These are phyloP conservation scores for Apodemia zela DNA, from an alignment of 2,888 invertebrate species.

Conservation along the genomic window DNA sequence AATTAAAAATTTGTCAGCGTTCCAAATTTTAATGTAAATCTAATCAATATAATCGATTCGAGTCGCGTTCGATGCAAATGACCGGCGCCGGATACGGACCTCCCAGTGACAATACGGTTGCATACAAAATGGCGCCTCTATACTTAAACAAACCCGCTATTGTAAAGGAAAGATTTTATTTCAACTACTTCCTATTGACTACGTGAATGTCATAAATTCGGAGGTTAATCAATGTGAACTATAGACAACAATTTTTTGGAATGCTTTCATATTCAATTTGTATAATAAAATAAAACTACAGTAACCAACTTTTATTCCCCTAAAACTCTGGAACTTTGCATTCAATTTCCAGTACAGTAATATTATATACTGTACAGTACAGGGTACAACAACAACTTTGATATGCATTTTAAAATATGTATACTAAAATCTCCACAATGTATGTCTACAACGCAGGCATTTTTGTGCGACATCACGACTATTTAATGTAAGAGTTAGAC, in stretches of 20 bases:
- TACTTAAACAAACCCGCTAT: constrained; percentile 45
- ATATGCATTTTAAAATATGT: no score
- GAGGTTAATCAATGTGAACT: constrained; percentile 31
- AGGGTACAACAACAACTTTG: no score
- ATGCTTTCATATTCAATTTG: neutral
- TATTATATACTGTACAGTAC: no score
- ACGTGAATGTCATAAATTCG: constrained; percentile 60
- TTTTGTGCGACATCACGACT: no score
- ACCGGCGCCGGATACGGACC: constrained; percentile 77
- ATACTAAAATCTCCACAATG: no score
- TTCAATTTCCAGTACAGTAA: no score
- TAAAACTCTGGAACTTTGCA: no score
- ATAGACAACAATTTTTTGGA: neutral
- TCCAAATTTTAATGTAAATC: constrained; percentile 29
- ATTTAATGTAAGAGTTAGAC: no score
- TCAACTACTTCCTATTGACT: constrained; percentile 52
- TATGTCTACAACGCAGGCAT: no score
- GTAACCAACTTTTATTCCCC: neutral
- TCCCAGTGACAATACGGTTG: constrained; percentile 64
- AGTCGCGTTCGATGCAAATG: constrained; percentile 72
- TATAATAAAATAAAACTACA: neutral
- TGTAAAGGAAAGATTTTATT: constrained; percentile 43
- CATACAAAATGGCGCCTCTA: constrained; percentile 74
- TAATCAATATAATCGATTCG: constrained; percentile 60
- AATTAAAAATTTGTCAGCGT: constrained; percentile 22